Evolutionary conservation across 30 jellyfish, hydroid and myxozoan genomes (phyloP).

Genomic region (Mastigias papua): DNA sequence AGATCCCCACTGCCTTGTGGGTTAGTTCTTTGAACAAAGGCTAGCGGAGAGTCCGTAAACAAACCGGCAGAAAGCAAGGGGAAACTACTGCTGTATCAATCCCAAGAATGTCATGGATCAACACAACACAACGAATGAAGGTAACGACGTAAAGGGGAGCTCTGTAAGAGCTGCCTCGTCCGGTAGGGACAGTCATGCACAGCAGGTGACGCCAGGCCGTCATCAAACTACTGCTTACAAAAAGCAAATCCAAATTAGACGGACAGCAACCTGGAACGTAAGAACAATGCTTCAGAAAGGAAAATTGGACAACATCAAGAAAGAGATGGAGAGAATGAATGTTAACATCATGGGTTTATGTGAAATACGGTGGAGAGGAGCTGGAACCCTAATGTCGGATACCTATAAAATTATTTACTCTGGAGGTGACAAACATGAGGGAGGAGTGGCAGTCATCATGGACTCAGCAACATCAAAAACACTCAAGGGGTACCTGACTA

Average conservation of each 20-base stretch:
- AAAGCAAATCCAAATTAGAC: not conserved
- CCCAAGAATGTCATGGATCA: not conserved
- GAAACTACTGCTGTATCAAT: not conserved
- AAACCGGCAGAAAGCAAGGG: not conserved
- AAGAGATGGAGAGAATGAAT: not conserved
- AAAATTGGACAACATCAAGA: constrained; percentile 5
- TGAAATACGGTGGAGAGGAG: constrained; percentile 2
- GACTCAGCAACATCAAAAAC: not conserved
- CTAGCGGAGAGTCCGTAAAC: no score
- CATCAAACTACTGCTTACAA: not conserved
- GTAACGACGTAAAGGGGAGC: constrained; percentile 16
- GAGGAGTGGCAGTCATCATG: not conserved
- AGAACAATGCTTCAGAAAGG: constrained; percentile 16
- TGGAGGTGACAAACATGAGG: not conserved
- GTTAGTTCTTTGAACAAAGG: no score
- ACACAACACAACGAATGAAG: not conserved
- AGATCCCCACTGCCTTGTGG: no score
- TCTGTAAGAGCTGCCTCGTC: constrained; percentile 3
- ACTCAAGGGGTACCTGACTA: not conserved
- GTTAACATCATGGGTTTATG: not conserved
- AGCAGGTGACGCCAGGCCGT: constrained; percentile 35
- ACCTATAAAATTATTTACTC: constrained; percentile 2
- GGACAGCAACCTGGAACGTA: constrained; percentile 27
- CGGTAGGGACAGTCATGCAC: constrained; percentile 10
- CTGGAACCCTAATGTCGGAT: not conserved